Conservation (phyloP, 2,797 vertebrate genomes). For the Vireo griseus region DNA sequence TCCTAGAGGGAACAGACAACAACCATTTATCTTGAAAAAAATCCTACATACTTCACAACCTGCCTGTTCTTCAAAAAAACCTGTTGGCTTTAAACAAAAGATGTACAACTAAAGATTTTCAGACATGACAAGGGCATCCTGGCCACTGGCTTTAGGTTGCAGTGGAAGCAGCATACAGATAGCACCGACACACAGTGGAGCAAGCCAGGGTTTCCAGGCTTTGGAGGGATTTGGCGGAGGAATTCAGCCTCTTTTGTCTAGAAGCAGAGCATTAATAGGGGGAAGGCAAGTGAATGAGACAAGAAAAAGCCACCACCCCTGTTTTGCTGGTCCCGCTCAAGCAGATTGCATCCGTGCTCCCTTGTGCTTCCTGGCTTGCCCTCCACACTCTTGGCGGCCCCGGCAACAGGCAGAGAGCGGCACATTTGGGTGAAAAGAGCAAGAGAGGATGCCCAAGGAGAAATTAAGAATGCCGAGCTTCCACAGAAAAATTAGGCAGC, state of each 20-base stretch:
- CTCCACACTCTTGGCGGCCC: not conserved
- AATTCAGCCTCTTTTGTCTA: not conserved
- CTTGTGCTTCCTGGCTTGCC: not conserved
- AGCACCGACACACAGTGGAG: not conserved
- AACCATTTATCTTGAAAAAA: not conserved
- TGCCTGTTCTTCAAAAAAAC: not conserved
- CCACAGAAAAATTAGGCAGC: not conserved
- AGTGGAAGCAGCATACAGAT: not conserved
- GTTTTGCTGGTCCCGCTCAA: not conserved
- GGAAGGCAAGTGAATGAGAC: not conserved
- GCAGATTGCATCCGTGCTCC: not conserved
- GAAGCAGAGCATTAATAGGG: not conserved
- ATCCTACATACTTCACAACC: not conserved
- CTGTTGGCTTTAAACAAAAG: not conserved
- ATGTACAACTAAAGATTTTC: not conserved
- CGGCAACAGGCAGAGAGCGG: not conserved
- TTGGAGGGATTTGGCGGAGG: not conserved
- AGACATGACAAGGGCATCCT: not conserved
- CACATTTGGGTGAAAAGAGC: not conserved
- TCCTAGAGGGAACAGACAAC: not conserved
- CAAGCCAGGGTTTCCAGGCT: slow-evolving; percentile 33
- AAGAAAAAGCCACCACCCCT: not conserved
- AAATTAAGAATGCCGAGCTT: not conserved
- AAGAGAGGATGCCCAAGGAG: not conserved
- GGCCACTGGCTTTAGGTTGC: not conserved